Conservation (phyloP, 2,113 vertebrate genomes). For the Saimiri boliviensis region DNA sequence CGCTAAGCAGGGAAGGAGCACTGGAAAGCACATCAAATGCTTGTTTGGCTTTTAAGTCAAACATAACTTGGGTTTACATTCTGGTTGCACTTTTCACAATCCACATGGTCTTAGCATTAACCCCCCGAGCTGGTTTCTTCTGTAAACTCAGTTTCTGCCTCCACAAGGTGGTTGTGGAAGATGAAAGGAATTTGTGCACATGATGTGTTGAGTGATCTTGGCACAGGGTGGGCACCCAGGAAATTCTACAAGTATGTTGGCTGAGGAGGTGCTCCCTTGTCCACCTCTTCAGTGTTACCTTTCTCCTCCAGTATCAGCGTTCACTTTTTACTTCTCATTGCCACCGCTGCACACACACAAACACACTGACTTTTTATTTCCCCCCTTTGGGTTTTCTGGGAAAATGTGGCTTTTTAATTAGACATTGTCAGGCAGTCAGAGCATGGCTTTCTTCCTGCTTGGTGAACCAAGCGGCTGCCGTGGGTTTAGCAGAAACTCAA, state of each 20-base stretch:
- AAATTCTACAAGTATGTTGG: rapidly evolving
- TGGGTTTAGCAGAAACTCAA: not conserved
- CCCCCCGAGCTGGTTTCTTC: not conserved
- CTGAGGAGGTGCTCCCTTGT: not conserved
- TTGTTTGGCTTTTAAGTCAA: not conserved
- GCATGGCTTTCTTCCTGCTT: not conserved
- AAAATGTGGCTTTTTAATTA: not conserved
- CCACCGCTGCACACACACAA: not conserved
- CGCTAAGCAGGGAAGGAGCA: not conserved
- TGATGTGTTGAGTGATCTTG: not conserved
- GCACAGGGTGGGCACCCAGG: not conserved
- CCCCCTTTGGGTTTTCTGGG: not conserved
- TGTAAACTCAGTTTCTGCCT: not conserved
- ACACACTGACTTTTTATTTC: not conserved
- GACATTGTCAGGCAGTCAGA: not conserved
- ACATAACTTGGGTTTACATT: not conserved
- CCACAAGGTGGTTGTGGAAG: not conserved
- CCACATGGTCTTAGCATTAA: not conserved
- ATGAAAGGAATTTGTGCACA: not conserved
- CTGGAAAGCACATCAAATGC: not conserved
- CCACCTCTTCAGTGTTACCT: not conserved
- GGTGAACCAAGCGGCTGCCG: not conserved
- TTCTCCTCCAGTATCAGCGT: not conserved
- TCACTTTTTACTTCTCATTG: not conserved
- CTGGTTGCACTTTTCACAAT: not conserved